Conservation (phyloP, 2,888 invertebrate species). For the Tachina lurida region DNA sequence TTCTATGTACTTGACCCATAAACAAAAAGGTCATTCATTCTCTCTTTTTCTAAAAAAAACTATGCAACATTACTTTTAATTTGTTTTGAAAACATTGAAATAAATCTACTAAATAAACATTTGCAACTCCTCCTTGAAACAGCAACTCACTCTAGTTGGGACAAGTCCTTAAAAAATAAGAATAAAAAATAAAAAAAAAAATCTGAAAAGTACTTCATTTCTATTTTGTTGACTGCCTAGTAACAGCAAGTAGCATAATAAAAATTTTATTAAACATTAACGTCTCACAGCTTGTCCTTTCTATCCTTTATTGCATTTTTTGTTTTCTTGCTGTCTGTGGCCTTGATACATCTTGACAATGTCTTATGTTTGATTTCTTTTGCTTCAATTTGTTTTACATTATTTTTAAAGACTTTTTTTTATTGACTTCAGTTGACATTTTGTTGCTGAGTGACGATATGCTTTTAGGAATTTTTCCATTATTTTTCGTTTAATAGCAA, state of each 20-base stretch:
- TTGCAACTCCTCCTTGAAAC: not conserved
- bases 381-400: not conserved
- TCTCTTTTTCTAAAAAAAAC: too few species aligned
- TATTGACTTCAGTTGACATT: not conserved
- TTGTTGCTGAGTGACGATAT: not conserved
- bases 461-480: not conserved
- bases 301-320: not conserved
- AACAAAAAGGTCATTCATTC: too few species aligned
- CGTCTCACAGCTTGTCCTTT: slow-evolving; percentile 23
- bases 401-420: not conserved
- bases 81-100: not conserved
- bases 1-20: too few species aligned
- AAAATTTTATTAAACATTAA: slow-evolving; percentile 19
- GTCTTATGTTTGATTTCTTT: slow-evolving; percentile 4
- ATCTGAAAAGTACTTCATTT: not conserved
- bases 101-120: slow-evolving; percentile 4
- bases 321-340: not conserved
- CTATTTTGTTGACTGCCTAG: not conserved
- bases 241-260: not conserved
- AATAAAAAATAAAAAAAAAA: not conserved
- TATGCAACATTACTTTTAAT: too few species aligned
- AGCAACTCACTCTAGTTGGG: not conserved
- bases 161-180: not conserved
- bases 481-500: slow-evolving; percentile 7
- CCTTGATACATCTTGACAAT: slow-evolving; percentile 25